phyloP scores from a whole-genome alignment of 2,888 invertebrate genomes.

The Lottia scabra region DNA sequence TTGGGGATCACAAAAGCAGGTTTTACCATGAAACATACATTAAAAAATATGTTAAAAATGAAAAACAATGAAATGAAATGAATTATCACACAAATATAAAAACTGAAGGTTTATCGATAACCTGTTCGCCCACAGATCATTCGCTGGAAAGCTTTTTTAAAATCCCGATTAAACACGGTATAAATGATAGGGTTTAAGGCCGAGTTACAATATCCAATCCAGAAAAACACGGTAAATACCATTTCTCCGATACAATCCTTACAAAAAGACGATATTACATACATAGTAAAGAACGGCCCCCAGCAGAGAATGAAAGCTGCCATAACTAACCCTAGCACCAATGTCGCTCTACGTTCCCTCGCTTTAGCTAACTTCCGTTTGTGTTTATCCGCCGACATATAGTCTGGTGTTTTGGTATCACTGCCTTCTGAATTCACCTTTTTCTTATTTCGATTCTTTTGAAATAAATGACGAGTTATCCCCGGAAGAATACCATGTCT shows the following conservation, averaged over 20 bases:
- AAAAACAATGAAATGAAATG: no score
- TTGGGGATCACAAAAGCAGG: no score
- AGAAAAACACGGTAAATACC: constrained; percentile 89
- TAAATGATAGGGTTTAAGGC: constrained; percentile 93
- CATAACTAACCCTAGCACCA: constrained; percentile 97
- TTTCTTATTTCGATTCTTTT: constrained; percentile 28
- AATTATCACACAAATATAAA: no score
- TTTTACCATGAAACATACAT: no score
- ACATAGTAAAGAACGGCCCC: constrained; percentile 91
- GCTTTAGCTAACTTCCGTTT: constrained; percentile 93
- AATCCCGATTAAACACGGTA: constrained; percentile 98
- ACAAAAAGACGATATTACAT: constrained; percentile 69
- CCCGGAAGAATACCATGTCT: not conserved
- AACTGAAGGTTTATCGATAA: constrained; percentile 9
- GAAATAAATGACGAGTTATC: constrained; percentile 20
- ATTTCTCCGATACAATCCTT: constrained; percentile 56
- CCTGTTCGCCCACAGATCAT: constrained; percentile 77
- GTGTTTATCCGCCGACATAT: constrained; percentile 71
- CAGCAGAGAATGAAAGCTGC: constrained; percentile 98
- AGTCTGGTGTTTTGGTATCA: constrained; percentile 22
- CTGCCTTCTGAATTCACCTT: constrained; percentile 20
- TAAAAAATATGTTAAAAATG: no score
- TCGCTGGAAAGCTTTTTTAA: constrained; percentile 92
- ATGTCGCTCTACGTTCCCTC: constrained; percentile 95
- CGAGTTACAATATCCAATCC: constrained; percentile 97